Conservation (phyloP, 2,113 vertebrate species). For the Hippocampus mohnikei region DNA sequence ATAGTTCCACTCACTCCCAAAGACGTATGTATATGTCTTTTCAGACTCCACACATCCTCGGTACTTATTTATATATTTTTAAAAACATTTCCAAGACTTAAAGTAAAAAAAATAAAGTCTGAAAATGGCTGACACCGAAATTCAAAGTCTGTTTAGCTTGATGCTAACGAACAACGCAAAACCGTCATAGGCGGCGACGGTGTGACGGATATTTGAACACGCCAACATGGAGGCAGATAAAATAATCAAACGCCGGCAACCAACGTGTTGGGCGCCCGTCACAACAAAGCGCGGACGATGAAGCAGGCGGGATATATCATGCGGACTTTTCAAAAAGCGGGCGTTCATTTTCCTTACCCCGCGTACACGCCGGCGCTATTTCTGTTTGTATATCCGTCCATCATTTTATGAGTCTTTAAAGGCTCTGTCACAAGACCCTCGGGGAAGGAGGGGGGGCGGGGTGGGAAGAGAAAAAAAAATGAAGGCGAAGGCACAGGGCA, state of each 20-base stretch:
- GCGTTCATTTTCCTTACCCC: constrained; percentile 32
- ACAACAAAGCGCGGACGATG: constrained; percentile 45
- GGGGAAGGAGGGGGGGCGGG: constrained; percentile 44
- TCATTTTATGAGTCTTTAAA: constrained; percentile 45
- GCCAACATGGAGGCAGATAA: too few relatives aligned
- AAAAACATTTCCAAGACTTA: too few relatives aligned
- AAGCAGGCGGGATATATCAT: constrained; percentile 50
- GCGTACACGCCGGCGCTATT: constrained; percentile 15
- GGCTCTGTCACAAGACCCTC: constrained; percentile 74
- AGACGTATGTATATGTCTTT: too few relatives aligned
- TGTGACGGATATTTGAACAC: too few relatives aligned
- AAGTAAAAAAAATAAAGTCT: too few relatives aligned
- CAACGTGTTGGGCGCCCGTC: neutral
- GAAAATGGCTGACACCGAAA: too few relatives aligned
- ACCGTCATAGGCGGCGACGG: too few relatives aligned
- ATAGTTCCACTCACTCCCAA: too few relatives aligned
- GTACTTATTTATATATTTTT: too few relatives aligned
- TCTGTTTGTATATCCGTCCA: constrained; percentile 41
- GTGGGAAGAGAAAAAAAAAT: constrained; percentile 20
- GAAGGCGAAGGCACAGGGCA: constrained; percentile 59
- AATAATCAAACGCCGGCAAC: neutral
- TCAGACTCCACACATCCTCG: too few relatives aligned
- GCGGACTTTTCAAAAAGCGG: constrained; percentile 41
- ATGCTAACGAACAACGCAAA: too few relatives aligned
- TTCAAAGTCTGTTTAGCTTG: too few relatives aligned